A percentile compares a stretch with the other conserved stretches of the same genome.
Evolutionary conservation across 1,140 invertebrate genomes (phyloP).

Genomic region (Zaprionus taronus): DNA sequence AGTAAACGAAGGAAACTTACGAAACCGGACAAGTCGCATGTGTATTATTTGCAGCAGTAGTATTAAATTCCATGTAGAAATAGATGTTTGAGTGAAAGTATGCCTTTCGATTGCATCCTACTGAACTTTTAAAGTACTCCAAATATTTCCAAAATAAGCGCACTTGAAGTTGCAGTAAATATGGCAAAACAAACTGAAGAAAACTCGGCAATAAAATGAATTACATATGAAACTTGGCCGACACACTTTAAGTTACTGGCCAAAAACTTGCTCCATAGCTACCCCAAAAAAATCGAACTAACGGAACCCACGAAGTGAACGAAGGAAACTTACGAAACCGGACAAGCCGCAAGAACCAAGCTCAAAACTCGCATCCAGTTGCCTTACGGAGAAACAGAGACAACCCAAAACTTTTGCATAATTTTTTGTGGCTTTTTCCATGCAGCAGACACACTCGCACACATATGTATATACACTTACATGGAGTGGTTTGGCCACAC

Average conservation of each 20-base stretch:
- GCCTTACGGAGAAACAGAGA: constrained; percentile 26
- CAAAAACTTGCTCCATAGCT: not conserved
- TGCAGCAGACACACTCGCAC: not conserved
- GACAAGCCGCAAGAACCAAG: constrained; percentile 42
- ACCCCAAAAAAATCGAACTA: not conserved
- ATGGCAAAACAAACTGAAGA: not conserved
- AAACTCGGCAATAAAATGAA: not conserved
- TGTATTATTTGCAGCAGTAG: not conserved
- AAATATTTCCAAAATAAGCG: not conserved
- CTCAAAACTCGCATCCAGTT: constrained; percentile 8
- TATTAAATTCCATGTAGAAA: not conserved
- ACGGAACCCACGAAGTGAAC: not conserved
- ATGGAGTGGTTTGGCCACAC: not conserved
- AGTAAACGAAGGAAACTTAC: too few relatives aligned
- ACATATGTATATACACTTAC: not conserved
- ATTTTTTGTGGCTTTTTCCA: constrained; percentile 45
- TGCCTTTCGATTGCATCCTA: too few relatives aligned
- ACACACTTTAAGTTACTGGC: not conserved
- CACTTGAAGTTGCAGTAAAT: not conserved
- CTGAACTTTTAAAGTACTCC: not conserved
- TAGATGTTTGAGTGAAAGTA: not conserved
- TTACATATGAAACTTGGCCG: not conserved
- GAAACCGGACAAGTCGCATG: too few relatives aligned
- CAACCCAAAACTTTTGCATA: constrained; percentile 62
- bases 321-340: constrained; percentile 27